These are phyloP conservation scores for Dolichotis patagonum DNA, from an alignment of 2,113 vertebrate genomes.

Conservation along the genomic window DNA sequence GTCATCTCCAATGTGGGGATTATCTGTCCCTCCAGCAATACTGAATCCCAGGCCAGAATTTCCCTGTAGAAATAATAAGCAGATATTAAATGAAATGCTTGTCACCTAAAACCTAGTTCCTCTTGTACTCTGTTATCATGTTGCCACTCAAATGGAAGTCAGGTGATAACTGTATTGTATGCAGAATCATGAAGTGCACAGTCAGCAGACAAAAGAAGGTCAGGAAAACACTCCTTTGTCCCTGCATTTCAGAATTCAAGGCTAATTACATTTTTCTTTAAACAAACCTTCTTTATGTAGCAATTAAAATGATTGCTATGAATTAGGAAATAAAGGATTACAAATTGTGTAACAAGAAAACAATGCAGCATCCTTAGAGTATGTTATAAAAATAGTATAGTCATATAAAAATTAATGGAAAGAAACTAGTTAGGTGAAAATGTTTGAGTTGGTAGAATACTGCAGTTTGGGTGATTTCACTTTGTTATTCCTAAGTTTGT, in stretches of 20 bases:
- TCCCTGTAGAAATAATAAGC: slow-evolving; percentile 88
- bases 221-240: slow-evolving; percentile 27
- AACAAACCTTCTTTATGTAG: neutral
- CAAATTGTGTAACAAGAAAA: neutral
- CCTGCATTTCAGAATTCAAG: neutral
- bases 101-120: slow-evolving; percentile 59
- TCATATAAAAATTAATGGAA: neutral
- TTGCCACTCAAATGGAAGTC: slow-evolving; percentile 70
- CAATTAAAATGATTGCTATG: slow-evolving; percentile 24
- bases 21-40: slow-evolving; percentile 98
- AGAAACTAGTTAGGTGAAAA: neutral
- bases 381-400: neutral
- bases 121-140: neutral
- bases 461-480: neutral
- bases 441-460: neutral
- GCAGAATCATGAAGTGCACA: slow-evolving; percentile 64
- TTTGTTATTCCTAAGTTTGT: neutral
- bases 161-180: slow-evolving; percentile 54
- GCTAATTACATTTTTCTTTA: neutral
- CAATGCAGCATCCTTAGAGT: neutral
- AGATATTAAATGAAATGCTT: slow-evolving; percentile 50
- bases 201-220: slow-evolving; percentile 79
- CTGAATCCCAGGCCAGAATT: slow-evolving; percentile 98
- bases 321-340: neutral
- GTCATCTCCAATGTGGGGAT: slow-evolving; percentile 97